Percentiles rank a stretch among this genome's conserved stretches.
phyloP scores from a whole-genome alignment of 1,140 invertebrate genomes.

The Branchinecta lindahli region DNA sequence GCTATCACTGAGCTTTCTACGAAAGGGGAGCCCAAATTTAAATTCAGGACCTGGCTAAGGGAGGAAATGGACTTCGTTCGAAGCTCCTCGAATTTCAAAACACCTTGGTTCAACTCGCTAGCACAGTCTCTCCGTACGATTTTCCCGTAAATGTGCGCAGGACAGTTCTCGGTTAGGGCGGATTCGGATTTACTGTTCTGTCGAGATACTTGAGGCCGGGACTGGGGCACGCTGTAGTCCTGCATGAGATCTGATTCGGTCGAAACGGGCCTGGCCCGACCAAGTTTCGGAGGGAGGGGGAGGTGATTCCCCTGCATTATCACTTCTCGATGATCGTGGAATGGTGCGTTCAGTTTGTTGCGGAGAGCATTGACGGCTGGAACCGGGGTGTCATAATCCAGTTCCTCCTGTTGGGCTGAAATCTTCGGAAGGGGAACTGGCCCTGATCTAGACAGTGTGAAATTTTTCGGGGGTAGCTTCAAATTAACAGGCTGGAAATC shows the following conservation, averaged over 20 bases:
- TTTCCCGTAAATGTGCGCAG: neutral
- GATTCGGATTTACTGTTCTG: neutral
- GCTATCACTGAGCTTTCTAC: neutral
- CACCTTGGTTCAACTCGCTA: neutral
- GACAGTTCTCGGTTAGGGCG: neutral
- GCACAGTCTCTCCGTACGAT: neutral
- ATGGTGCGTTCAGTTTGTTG: neutral
- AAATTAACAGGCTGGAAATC: neutral
- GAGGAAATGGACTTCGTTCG: neutral
- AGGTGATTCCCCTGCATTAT: neutral
- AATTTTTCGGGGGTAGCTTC: neutral
- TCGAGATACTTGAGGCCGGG: neutral
- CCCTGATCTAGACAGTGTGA: neutral
- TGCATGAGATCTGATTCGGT: neutral
- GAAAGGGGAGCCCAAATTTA: neutral
- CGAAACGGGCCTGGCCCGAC: neutral
- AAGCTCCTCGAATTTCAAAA: neutral
- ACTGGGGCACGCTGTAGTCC: neutral
- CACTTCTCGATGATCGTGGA: neutral
- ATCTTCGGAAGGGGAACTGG: neutral
- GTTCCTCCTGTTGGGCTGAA: neutral
- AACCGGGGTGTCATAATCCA: neutral
- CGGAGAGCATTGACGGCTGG: neutral
- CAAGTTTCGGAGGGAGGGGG: neutral
- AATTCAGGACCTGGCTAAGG: neutral